These are phyloP conservation scores for Thinocorus orbignyianus DNA, from an alignment of 2,113 vertebrate species.

Conservation along the genomic window DNA sequence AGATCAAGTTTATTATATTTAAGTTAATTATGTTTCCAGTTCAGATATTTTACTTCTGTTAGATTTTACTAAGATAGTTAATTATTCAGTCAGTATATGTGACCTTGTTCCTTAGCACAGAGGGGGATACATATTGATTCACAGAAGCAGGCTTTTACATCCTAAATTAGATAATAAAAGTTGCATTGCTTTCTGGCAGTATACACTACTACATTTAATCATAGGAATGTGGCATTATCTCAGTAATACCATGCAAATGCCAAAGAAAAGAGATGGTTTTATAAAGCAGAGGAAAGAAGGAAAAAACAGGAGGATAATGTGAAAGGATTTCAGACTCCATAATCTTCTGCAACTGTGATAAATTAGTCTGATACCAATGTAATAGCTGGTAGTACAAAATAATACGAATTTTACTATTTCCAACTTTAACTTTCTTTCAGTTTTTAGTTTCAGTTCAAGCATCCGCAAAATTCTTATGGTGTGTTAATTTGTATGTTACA, in stretches of 20 bases:
- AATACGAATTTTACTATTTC: background rate
- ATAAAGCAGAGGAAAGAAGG: background rate
- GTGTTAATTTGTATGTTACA: background rate
- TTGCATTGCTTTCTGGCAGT: background rate
- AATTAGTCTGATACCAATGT: background rate
- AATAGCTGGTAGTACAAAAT: background rate
- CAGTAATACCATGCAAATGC: background rate
- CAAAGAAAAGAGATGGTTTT: background rate
- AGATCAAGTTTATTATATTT: background rate
- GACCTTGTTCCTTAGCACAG: background rate
- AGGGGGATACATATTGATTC: background rate
- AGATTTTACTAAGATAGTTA: slow-evolving; percentile 1
- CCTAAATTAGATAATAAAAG: slow-evolving; percentile 18
- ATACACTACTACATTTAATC: background rate
- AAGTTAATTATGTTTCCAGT: slow-evolving; percentile 47
- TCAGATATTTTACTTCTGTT: slow-evolving; percentile 1
- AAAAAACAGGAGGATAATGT: background rate
- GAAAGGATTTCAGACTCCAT: background rate
- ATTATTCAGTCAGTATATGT: background rate
- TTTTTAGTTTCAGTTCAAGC: background rate
- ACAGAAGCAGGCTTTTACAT: background rate
- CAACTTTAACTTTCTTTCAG: background rate
- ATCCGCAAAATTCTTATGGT: background rate
- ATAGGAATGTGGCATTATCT: slow-evolving; percentile 10
- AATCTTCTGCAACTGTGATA: background rate